Evolutionary conservation across 2,797 vertebrate species (phyloP), one percentile per base, ranked within the genome.

Genomic region (Tiaroga cobitis): DNA sequence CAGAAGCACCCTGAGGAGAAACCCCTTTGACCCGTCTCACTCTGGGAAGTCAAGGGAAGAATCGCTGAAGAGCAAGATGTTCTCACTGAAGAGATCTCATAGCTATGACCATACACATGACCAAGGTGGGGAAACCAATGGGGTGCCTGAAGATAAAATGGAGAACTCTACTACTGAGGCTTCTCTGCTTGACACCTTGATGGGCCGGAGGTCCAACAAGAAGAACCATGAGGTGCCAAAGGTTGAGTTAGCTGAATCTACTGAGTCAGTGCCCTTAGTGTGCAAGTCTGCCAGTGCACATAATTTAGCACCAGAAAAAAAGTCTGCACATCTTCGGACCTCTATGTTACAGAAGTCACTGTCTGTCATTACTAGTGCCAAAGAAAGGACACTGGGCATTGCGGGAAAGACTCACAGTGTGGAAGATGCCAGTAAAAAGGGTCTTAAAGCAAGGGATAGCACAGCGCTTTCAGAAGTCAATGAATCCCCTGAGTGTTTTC

Each of bases 201-300:
- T 96, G 29, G 95, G 95, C 54, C 95, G 96, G 61, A 97, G 94
- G 88, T 96, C 96, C 37, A 80, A 92, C 63, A 95, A 94, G 84
- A 97, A 96, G 29, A 90, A 95, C 37, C 91, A 92, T 11, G 97
- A 98, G 78, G 90, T 91, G 11, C 88, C 92, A 0, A 96, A 95
- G 49, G 92, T 95, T 4, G 96, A 97, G 83, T 89, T 92, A 1
- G 94, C 96, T 0, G 96, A 95, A 86, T 99, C 98, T 87, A 95
- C 95, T 0, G 98, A 99, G 91, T 98, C 97, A 0, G 96, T 99
- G 69, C 97, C 97, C 1, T 95, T 99, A 86, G 97, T 98, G 86
- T 99, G 98, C 93, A 99, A 99, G 93, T 99, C 98, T 0, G 96
- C 95, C 81, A 99, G 98, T 1, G 98, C 97, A 13, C 98, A 99